phyloP scores from a whole-genome alignment of 2,113 vertebrate genomes.

The Paracanthobrama guichenoti region DNA sequence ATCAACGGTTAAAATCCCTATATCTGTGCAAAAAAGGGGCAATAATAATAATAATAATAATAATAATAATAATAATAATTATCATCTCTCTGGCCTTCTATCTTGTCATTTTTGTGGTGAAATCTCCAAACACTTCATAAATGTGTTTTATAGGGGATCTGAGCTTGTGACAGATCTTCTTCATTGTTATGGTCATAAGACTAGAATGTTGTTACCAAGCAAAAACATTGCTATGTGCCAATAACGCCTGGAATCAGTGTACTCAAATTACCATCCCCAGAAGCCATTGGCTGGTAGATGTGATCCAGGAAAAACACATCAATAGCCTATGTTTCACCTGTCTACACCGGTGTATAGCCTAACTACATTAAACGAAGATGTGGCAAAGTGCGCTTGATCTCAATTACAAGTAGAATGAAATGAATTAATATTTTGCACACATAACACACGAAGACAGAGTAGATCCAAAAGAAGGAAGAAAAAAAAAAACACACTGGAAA shows the following conservation, averaged over 20 bases:
- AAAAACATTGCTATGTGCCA: slow-evolving; percentile 50
- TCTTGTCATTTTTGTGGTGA: not conserved
- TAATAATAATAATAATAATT: no score
- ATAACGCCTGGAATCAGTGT: slow-evolving; percentile 47
- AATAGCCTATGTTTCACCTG: not conserved
- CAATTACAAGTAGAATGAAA: not conserved
- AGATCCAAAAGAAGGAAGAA: not conserved
- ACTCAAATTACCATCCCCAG: slow-evolving; percentile 36
- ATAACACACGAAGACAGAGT: not conserved
- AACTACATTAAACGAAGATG: not conserved
- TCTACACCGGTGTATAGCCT: not conserved
- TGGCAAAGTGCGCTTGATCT: not conserved
- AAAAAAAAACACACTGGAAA: no score
- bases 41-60: no score
- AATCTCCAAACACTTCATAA: not conserved
- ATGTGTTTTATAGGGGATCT: not conserved
- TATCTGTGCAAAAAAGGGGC: not conserved
- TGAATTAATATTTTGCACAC: not conserved
- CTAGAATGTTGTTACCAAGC: slow-evolving; percentile 58
- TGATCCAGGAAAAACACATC: not conserved
- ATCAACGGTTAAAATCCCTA: not conserved
- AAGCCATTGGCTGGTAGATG: not conserved
- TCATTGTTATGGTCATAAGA: slow-evolving; percentile 6
- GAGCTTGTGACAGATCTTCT: not conserved
- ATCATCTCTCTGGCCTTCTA: no score